Conservation (phyloP, 2,797 vertebrate genomes). For the Orestias chungarensis region DNA sequence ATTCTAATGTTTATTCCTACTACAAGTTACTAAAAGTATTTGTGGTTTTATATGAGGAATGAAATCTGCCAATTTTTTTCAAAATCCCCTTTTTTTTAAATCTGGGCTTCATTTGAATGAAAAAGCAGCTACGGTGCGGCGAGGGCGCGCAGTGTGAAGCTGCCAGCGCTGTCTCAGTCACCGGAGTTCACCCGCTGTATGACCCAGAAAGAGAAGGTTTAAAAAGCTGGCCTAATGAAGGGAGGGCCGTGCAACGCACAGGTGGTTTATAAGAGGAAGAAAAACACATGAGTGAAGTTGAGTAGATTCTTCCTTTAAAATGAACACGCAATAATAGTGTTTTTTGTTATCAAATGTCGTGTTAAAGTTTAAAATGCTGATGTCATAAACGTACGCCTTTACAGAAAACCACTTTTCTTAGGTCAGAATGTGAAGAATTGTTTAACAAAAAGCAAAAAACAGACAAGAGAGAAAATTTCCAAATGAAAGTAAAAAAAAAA, state of each 20-base stretch:
- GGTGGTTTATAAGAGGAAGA: neutral
- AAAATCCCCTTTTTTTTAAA: conserved; percentile 2
- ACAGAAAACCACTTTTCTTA: neutral
- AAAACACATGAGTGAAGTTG: neutral
- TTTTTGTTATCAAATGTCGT: neutral
- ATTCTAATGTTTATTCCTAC: neutral
- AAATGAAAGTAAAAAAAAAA: neutral
- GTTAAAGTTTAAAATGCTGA: neutral
- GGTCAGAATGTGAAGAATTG: too few relatives aligned
- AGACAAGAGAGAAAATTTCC: neutral
- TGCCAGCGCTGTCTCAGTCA: neutral
- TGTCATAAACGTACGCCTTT: too few relatives aligned
- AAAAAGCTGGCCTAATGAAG: neutral
- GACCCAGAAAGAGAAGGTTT: conserved; percentile 6
- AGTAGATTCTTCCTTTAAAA: neutral
- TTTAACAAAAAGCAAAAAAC: too few relatives aligned
- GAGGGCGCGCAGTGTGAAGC: neutral
- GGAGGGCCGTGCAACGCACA: neutral
- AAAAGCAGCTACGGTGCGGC: neutral
- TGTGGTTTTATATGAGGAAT: neutral
- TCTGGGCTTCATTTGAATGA: neutral
- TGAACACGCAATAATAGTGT: neutral
- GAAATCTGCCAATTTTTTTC: conserved; percentile 1
- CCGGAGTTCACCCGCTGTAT: neutral
- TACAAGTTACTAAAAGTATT: neutral